phyloP scores from a whole-genome alignment of 2,888 invertebrate genomes.

The Dryobota labecula region DNA sequence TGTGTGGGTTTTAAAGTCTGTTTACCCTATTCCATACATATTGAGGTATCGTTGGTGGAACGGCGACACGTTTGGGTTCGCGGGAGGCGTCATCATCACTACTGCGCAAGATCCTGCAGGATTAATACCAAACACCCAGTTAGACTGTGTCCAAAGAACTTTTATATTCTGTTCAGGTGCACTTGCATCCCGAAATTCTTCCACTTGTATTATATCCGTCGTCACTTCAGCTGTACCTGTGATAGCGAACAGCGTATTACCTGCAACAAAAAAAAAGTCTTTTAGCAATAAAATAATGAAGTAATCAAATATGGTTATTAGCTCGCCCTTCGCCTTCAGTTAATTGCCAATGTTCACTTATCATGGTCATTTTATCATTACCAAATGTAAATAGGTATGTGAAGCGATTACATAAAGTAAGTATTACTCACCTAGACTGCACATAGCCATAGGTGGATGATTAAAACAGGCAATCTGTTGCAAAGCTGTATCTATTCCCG shows the following conservation, averaged over 20 bases:
- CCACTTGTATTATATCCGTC: constrained; percentile 73
- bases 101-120: constrained; percentile 79
- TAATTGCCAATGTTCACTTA: too few species aligned
- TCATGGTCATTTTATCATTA: not conserved
- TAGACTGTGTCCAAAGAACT: constrained; percentile 69
- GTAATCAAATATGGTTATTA: not conserved
- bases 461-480: constrained; percentile 72
- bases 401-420: not conserved
- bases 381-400: not conserved
- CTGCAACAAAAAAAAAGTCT: constrained; percentile 70
- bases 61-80: constrained; percentile 67
- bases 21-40: constrained; percentile 12
- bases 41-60: constrained; percentile 71
- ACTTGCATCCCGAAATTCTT: constrained; percentile 70
- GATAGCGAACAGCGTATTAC: constrained; percentile 76
- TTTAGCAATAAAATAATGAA: not conserved
- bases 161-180: constrained; percentile 60
- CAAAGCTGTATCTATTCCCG: constrained; percentile 72
- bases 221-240: constrained; percentile 74
- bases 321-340: not conserved
- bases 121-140: constrained; percentile 72
- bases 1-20: not conserved
- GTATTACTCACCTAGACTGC: constrained; percentile 78
- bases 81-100: constrained; percentile 73
- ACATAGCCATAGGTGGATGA: constrained; percentile 77